phyloP scores from a whole-genome alignment of 1,140 invertebrate species.

The Ceratina japonica region DNA sequence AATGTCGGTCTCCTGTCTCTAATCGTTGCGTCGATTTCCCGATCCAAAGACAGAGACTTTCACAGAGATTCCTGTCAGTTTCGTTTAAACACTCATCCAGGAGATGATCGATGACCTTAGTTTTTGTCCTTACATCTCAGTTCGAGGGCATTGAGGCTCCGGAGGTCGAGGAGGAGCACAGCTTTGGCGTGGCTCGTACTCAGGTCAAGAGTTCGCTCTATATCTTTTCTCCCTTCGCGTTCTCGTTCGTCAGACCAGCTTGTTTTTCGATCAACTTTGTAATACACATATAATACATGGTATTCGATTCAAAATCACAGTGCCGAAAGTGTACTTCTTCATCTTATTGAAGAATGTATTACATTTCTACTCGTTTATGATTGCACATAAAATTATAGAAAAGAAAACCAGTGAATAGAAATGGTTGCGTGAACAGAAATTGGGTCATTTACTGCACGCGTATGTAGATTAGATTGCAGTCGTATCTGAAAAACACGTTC shows the following conservation, averaged over 20 bases:
- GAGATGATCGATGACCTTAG: neutral
- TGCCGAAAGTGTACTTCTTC: no score
- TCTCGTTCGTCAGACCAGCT: neutral
- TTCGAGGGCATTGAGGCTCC: conserved; percentile 57
- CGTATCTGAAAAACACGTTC: no score
- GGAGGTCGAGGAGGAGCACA: conserved; percentile 44
- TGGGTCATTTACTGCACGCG: no score
- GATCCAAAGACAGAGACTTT: neutral
- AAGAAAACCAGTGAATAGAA: no score
- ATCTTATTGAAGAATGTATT: no score
- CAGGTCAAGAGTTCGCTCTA: conserved; percentile 63
- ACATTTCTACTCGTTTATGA: no score
- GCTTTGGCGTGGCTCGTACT: conserved; percentile 63
- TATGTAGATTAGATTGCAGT: no score
- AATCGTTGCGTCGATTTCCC: conserved; percentile 11
- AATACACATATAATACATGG: no score
- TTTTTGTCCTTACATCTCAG: conserved; percentile 31
- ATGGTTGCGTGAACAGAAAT: no score
- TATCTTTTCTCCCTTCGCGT: neutral
- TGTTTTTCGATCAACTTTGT: no score
- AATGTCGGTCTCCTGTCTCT: neutral
- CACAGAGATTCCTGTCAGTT: neutral
- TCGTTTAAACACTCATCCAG: neutral
- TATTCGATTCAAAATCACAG: no score
- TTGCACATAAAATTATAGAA: no score